phyloP scores from a whole-genome alignment of 1,140 invertebrate species.

The Heterodera carotae region DNA sequence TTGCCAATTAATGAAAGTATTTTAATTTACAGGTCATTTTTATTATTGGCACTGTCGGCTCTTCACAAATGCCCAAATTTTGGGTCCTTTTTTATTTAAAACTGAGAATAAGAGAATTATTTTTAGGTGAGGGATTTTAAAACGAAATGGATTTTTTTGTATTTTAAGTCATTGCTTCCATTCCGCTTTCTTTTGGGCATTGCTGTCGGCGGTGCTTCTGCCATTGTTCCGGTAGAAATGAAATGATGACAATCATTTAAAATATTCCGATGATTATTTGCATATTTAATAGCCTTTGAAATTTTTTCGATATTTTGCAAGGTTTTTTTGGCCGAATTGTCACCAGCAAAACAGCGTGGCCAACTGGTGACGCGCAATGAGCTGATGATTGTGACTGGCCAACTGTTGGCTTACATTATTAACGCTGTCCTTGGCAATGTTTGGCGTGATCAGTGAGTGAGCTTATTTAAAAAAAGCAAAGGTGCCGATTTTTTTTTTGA shows the following conservation, averaged over 20 bases:
- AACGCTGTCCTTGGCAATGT: slow-evolving; percentile 25
- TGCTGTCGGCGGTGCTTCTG: slow-evolving; percentile 26
- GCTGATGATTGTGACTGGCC: slow-evolving; percentile 28
- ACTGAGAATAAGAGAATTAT: background rate
- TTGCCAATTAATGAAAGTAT: background rate
- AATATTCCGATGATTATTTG: background rate
- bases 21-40: slow-evolving; percentile 13
- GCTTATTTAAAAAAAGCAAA: background rate
- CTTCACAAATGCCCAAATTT: slow-evolving; percentile 9
- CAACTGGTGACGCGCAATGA: slow-evolving; percentile 23
- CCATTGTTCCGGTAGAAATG: slow-evolving; percentile 12
- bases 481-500: too few relatives aligned
- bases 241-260: background rate
- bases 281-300: background rate
- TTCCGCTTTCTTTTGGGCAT: slow-evolving; percentile 25
- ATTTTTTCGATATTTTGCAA: background rate
- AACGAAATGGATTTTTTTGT: background rate
- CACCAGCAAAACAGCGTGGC: slow-evolving; percentile 20
- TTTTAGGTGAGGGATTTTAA: background rate
- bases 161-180: slow-evolving; percentile 9
- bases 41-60: slow-evolving; percentile 25
- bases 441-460: slow-evolving; percentile 26
- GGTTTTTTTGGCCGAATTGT: slow-evolving; percentile 25
- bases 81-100: background rate
- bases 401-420: slow-evolving; percentile 23